These are phyloP conservation scores for Haliclystus octoradiatus DNA, from an alignment of 30 jellyfish, hydroid and myxozoan genomes.

Conservation along the genomic window DNA sequence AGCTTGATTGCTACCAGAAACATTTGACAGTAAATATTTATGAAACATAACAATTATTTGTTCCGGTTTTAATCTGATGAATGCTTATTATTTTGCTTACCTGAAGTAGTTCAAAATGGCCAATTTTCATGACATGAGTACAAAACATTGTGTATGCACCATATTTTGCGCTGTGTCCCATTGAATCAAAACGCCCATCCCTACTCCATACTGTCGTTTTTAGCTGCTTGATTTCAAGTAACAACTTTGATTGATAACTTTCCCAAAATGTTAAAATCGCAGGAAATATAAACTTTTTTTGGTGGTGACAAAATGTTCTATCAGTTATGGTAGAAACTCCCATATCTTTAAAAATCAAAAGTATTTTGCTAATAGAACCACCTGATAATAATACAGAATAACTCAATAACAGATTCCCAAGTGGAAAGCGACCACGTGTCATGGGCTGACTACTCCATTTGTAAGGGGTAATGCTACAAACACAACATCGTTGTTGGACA, in stretches of 20 bases:
- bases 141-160: too few relatives aligned
- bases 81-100: too few relatives aligned
- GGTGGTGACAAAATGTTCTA: constrained; percentile 24
- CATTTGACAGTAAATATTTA: too few relatives aligned
- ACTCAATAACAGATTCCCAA: constrained; percentile 32
- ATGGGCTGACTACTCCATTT: too few relatives aligned
- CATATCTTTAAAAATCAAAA: constrained; percentile 17
- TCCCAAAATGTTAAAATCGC: too few relatives aligned
- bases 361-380: constrained; percentile 17
- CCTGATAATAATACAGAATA: constrained; percentile 28
- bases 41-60: too few relatives aligned
- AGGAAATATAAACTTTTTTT: constrained; percentile 12
- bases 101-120: constrained; percentile 38
- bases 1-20: too few relatives aligned
- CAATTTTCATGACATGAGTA: neutral
- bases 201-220: constrained; percentile 39
- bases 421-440: constrained; percentile 24
- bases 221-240: too few relatives aligned
- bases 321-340: constrained; percentile 9
- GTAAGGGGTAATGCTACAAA: constrained; percentile 24
- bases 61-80: too few relatives aligned
- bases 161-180: constrained; percentile 39
- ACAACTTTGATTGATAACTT: too few relatives aligned
- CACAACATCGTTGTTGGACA: constrained; percentile 22
- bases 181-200: constrained; percentile 39